Conservation (phyloP, 2,888 invertebrate species). For the Caenorhabditis becei region DNA sequence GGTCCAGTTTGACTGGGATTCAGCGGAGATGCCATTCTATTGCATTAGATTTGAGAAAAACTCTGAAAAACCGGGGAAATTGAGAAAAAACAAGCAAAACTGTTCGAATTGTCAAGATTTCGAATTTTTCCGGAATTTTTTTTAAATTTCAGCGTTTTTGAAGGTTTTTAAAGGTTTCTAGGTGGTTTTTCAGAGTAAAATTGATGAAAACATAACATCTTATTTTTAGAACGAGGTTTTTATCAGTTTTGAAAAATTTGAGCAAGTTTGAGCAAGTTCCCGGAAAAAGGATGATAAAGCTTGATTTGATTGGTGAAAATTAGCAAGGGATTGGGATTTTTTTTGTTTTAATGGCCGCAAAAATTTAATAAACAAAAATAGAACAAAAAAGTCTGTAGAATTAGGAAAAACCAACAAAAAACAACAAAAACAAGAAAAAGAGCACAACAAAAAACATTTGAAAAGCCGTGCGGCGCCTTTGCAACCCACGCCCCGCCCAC, state of each 20-base stretch:
- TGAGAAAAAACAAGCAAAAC: background rate
- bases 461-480: conserved; percentile 33
- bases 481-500: conserved; percentile 20
- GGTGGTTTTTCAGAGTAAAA: too few relatives aligned
- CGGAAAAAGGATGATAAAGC: background rate
- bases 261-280: too few relatives aligned
- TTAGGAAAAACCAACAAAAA: background rate
- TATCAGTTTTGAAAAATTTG: too few relatives aligned
- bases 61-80: conserved; percentile 6
- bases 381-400: background rate
- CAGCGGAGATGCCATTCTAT: conserved; percentile 13
- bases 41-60: conserved; percentile 1
- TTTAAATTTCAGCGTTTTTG: too few relatives aligned
- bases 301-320: too few relatives aligned
- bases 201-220: too few relatives aligned
- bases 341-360: too few relatives aligned
- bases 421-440: background rate
- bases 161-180: too few relatives aligned
- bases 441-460: conserved; percentile 9
- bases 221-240: too few relatives aligned
- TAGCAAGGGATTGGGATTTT: too few relatives aligned
- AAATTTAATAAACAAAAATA: background rate
- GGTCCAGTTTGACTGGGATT: conserved; percentile 47
- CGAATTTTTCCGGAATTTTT: too few relatives aligned
- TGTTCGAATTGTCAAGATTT: too few relatives aligned